Conservation (phyloP, 2,888 invertebrate species). For the Glaucopsyche alexis region DNA sequence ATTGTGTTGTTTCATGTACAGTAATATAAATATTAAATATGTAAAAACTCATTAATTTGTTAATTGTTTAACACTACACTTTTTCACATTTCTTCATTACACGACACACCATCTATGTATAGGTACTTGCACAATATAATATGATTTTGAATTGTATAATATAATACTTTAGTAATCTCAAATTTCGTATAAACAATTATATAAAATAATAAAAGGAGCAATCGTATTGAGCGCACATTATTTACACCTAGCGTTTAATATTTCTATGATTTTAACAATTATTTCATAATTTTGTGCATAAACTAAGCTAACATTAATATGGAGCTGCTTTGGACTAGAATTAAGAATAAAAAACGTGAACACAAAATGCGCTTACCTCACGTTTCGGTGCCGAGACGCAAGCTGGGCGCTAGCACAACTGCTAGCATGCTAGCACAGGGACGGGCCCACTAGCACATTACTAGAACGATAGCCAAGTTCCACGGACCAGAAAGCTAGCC, state of each 20-base stretch:
- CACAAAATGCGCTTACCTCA: conserved; percentile 37
- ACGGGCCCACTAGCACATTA: not conserved
- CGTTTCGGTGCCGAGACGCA: not conserved
- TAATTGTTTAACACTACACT: not conserved
- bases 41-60: not conserved
- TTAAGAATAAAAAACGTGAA: conserved; percentile 41
- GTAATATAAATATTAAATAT: conserved; percentile 15
- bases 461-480: not conserved
- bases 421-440: not conserved
- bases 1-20: not conserved
- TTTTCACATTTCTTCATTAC: not conserved
- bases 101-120: not conserved
- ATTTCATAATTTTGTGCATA: conserved; percentile 29
- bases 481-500: too few species aligned
- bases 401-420: not conserved
- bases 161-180: conserved; percentile 23
- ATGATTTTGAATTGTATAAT: not conserved
- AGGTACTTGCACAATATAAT: not conserved
- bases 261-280: conserved; percentile 4
- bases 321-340: conserved; percentile 53
- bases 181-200: not conserved
- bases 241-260: conserved; percentile 18
- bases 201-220: conserved; percentile 17
- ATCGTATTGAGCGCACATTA: conserved; percentile 24
- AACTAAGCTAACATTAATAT: conserved; percentile 38